Evolutionary conservation across 2,113 vertebrate genomes (phyloP), one percentile per base, ranked within the genome.

Genomic region (Scytalopus superciliaris): DNA sequence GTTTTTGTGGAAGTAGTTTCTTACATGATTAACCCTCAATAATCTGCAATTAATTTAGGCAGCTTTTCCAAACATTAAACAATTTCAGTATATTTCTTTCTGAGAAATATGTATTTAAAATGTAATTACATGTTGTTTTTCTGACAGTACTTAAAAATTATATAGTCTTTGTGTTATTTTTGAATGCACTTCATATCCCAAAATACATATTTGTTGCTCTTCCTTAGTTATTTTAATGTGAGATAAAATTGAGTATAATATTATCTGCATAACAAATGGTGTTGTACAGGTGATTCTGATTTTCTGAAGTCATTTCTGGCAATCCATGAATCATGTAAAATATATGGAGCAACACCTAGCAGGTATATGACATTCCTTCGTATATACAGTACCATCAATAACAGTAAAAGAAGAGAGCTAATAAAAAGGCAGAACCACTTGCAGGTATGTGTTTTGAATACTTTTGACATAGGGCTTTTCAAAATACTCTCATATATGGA

Each of bases 321-420:
- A 94, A 99, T 99, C 84, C 99, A 99, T 11, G 98, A 99, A 59
- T 99, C 99, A 25, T 99, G 99, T 92, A 98, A 98, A 96, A 96
- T 98, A 17, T 97, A 98, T 3, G 98, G 99, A 74, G 99, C 99
- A 57, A 99, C 99, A 0, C 99, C 99, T 39, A 99, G 99, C 93
- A 98, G 98, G 85, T 99, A 99, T 76, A 98, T 99, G 98, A 98
- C 98, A 64, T 99, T 99, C 90, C 97, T 99, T 87, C 98, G 70
- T 40, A 96, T 99, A 10, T 99, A 99, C 94, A 98, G 96, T 69
- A 87, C 98, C 77, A 98, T 99, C 92, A 99, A 98, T 93, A 98
- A 97, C 97, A 98, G 97, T 84, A 99, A 99, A 97, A 98, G 98
- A 94, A 98, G 94, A 86, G 99, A 99, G 92, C 98, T 99, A 30